Evolutionary conservation across 2,797 vertebrate genomes (phyloP).

Genomic region (Falco novaeseelandiae): DNA sequence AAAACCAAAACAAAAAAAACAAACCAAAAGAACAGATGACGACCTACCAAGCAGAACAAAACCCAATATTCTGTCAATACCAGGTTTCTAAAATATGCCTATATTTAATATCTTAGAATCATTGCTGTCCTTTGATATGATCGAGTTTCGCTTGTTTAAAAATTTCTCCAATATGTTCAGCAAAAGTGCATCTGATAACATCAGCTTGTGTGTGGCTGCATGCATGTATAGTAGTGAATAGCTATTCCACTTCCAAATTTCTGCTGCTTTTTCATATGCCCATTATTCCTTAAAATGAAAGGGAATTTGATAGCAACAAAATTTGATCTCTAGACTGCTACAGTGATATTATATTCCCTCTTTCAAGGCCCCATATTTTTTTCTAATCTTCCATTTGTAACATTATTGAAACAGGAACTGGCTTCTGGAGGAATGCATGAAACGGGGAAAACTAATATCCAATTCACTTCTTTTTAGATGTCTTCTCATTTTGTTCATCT

Average conservation of each 20-base stretch:
- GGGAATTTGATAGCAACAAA: not conserved
- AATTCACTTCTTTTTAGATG: not conserved
- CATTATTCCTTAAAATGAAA: not conserved
- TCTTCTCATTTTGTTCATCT: not conserved
- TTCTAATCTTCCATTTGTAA: not conserved
- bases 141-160: rapidly evolving
- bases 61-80: not conserved
- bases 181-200: not conserved
- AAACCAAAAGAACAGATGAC: not conserved
- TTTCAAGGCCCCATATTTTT: not conserved
- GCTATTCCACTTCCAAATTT: not conserved
- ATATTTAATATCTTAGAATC: not conserved
- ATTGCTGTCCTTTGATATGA: not conserved
- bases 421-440: not conserved
- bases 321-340: not conserved
- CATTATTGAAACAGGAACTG: not conserved
- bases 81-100: not conserved
- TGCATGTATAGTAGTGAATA: rapidly evolving
- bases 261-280: not conserved
- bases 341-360: not conserved
- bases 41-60: not conserved
- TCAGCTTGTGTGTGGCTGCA: not conserved
- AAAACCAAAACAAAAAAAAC: not conserved
- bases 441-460: not conserved
- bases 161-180: not conserved